These are phyloP conservation scores for Nesoenas mayeri DNA, from an alignment of 2,113 vertebrate genomes.

Conservation along the genomic window DNA sequence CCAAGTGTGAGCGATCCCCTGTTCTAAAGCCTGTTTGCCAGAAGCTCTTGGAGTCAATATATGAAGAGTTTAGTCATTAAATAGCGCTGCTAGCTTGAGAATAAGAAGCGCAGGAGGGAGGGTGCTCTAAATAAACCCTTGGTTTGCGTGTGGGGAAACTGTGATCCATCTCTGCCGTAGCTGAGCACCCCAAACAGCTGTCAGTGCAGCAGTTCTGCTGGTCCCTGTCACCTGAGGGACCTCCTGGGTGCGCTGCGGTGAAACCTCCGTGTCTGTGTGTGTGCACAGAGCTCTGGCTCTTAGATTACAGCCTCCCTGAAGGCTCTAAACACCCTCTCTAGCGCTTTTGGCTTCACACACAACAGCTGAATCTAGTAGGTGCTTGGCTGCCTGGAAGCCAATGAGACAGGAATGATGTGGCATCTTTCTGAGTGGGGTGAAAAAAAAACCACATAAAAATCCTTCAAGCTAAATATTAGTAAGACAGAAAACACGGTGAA, in stretches of 20 bases:
- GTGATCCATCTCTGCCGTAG: fast-evolving
- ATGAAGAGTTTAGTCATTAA: not conserved
- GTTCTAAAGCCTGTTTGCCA: not conserved
- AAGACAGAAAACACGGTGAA: not conserved
- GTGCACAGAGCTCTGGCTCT: not conserved
- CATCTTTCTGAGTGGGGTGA: not conserved
- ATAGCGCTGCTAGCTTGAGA: not conserved
- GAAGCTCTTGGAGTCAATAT: not conserved
- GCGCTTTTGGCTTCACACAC: not conserved
- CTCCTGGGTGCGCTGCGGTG: not conserved
- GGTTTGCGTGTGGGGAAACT: not conserved
- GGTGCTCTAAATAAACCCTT: not conserved
- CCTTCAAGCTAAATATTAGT: not conserved
- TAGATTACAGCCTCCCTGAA: not conserved
- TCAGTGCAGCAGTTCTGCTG: not conserved
- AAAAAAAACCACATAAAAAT: not conserved
- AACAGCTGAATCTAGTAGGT: not conserved
- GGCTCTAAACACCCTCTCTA: not conserved
- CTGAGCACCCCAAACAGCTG: not conserved
- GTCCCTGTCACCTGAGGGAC: not conserved
- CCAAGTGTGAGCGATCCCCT: not conserved
- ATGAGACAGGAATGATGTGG: fast-evolving
- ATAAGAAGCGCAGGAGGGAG: not conserved
- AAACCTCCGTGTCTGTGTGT: fast-evolving
- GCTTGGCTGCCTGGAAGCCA: not conserved